Conservation (phyloP, 2,888 invertebrate genomes). For the Dasysyrphus albostriatus region DNA sequence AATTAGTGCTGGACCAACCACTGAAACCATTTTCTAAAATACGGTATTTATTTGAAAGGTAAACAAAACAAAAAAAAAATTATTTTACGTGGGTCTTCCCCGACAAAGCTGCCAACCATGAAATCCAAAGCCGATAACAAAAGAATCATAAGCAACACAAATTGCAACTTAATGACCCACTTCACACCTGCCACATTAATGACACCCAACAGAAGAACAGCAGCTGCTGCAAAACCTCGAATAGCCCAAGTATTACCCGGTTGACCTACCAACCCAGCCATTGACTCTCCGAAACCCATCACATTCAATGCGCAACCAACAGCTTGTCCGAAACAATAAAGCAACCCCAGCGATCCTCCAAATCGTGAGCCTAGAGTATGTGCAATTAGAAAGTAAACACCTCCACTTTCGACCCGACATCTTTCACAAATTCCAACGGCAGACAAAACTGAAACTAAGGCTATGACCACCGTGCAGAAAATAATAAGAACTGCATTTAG, state of each 20-base stretch:
- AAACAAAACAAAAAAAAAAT: not conserved
- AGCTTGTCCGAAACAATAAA: conserved; percentile 98
- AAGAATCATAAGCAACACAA: conserved; percentile 93
- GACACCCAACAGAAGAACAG: conserved; percentile 92
- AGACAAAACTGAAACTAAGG: conserved; percentile 95
- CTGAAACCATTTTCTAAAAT: conserved; percentile 90
- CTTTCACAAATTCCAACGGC: conserved; percentile 98
- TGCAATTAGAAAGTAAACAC: conserved; percentile 97
- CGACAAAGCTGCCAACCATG: conserved; percentile 95
- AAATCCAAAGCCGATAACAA: conserved; percentile 96
- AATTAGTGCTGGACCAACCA: conserved; percentile 93
- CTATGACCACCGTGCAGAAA: conserved; percentile 93
- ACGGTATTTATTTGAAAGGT: conserved; percentile 74
- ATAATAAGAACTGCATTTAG: conserved; percentile 92
- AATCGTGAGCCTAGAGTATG: conserved; percentile 97
- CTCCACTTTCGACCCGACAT: conserved; percentile 98
- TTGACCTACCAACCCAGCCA: conserved; percentile 92
- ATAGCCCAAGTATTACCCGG: conserved; percentile 91
- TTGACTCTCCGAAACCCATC: conserved; percentile 97
- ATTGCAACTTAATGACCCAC: conserved; percentile 98
- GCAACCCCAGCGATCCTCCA: conserved; percentile 95
- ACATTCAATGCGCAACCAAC: conserved; percentile 98
- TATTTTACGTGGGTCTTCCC: conserved; percentile 87
- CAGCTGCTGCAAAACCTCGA: conserved; percentile 93
- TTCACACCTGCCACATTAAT: conserved; percentile 98